Percentiles rank a stretch among this genome's conserved stretches.
These are phyloP conservation scores for Abramis brama DNA, from an alignment of 2,113 vertebrate genomes.

Conservation along the genomic window DNA sequence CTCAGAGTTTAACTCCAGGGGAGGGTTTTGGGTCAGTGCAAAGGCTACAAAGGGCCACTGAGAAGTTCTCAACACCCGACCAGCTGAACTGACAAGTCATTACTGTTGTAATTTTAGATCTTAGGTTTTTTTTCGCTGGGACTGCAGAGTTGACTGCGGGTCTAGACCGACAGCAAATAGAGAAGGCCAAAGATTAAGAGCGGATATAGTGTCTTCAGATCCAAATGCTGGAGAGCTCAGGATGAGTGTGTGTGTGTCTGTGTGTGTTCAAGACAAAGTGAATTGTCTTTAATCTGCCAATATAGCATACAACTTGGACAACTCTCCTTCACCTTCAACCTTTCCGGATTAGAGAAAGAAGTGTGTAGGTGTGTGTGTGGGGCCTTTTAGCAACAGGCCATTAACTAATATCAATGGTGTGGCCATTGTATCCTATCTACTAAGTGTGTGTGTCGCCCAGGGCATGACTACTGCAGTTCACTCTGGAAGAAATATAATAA, in stretches of 20 bases:
- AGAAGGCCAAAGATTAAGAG: slow-evolving; percentile 50
- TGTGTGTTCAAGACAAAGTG: background rate
- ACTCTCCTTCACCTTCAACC: slow-evolving; percentile 18
- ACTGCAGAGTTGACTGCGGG: slow-evolving; percentile 55
- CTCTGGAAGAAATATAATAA: slow-evolving; percentile 47
- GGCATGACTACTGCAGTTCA: slow-evolving; percentile 32
- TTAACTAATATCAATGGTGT: slow-evolving; percentile 67
- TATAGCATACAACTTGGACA: background rate
- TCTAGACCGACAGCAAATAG: slow-evolving; percentile 71
- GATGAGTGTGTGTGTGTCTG: slow-evolving; percentile 25
- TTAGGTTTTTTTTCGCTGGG: background rate
- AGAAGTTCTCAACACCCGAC: slow-evolving; percentile 57
- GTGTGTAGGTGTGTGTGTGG: slow-evolving; percentile 33
- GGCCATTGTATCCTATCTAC: slow-evolving; percentile 62
- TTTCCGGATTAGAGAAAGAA: background rate
- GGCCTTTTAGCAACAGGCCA: slow-evolving; percentile 63
- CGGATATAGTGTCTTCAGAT: slow-evolving; percentile 10
- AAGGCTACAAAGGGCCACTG: slow-evolving; percentile 20
- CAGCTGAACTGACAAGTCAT: slow-evolving; percentile 56
- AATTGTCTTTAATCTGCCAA: slow-evolving; percentile 16
- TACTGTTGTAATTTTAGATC: slow-evolving; percentile 64
- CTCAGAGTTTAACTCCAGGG: slow-evolving; percentile 4
- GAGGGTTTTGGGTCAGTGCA: slow-evolving; percentile 27
- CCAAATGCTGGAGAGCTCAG: background rate
- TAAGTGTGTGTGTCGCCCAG: slow-evolving; percentile 23